Evolutionary conservation across 2,113 vertebrate genomes (phyloP).

Genomic region (Oncorhynchus gorbuscha): DNA sequence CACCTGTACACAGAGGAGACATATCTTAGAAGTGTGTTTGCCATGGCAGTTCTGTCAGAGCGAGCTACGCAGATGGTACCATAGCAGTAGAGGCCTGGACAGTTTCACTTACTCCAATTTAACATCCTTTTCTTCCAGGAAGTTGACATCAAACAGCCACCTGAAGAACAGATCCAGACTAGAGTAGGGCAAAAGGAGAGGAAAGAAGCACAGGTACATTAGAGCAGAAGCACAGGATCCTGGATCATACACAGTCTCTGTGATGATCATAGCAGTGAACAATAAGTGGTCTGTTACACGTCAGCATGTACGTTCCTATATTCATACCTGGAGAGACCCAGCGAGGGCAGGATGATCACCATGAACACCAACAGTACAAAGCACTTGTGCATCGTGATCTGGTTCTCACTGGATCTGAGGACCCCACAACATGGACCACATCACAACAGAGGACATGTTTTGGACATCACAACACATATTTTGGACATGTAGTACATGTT

Average conservation of each 20-base stretch:
- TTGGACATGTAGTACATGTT: too few relatives aligned
- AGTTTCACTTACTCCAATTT: conserved; percentile 88
- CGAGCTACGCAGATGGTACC: too few relatives aligned
- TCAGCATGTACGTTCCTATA: background rate
- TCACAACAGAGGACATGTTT: conserved; percentile 6
- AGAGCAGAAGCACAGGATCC: background rate
- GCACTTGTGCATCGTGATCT: conserved; percentile 93
- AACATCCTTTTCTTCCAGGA: conserved; percentile 84
- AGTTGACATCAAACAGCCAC: conserved; percentile 92
- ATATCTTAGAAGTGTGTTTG: too few relatives aligned
- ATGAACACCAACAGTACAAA: conserved; percentile 95
- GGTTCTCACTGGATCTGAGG: conserved; percentile 87
- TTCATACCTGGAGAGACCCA: conserved; percentile 58
- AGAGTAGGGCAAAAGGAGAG: background rate
- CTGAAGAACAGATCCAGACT: conserved; percentile 93
- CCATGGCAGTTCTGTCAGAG: too few relatives aligned
- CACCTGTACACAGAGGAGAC: conserved; percentile 72
- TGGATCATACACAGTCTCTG: background rate
- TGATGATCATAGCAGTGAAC: background rate
- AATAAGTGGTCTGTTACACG: background rate
- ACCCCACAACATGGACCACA: conserved; percentile 8
- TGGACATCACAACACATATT: background rate
- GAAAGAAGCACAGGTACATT: conserved; percentile 7
- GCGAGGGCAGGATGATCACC: conserved; percentile 94
- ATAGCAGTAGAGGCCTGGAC: background rate